Conservation (phyloP, 2,797 vertebrate species). For the Hapalemur alaotrensis region DNA sequence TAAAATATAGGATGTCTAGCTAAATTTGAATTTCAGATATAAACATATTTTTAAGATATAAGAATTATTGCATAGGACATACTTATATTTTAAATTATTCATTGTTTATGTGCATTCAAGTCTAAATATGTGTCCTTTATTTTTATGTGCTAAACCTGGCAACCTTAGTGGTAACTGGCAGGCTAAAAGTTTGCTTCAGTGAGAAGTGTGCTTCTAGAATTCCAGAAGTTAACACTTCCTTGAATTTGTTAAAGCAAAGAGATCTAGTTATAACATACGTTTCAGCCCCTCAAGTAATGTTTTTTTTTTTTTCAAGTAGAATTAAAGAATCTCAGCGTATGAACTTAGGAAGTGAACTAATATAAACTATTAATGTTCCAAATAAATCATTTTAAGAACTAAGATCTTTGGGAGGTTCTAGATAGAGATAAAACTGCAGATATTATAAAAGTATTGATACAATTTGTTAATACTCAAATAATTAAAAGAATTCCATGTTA, state of each 20-base stretch:
- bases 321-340: slow-evolving; percentile 1
- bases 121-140: neutral
- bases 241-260: neutral
- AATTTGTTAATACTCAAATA: neutral
- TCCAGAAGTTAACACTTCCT: neutral
- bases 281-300: neutral
- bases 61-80: neutral
- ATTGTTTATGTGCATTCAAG: neutral
- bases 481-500: neutral
- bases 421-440: neutral
- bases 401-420: neutral
- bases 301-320: neutral
- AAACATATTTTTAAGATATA: neutral
- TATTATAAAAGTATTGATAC: neutral
- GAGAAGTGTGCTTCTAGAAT: neutral
- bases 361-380: neutral
- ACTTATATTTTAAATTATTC: neutral
- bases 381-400: neutral
- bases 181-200: neutral
- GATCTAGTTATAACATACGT: neutral
- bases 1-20: neutral
- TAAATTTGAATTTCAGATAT: slow-evolving; percentile 4
- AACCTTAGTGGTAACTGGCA: neutral
- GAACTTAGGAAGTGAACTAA: neutral
- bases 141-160: neutral